A percentile compares a stretch with the other conserved stretches of the same genome.
These are phyloP conservation scores for Laticauda colubrina DNA, from an alignment of 2,113 vertebrate species.

Conservation along the genomic window DNA sequence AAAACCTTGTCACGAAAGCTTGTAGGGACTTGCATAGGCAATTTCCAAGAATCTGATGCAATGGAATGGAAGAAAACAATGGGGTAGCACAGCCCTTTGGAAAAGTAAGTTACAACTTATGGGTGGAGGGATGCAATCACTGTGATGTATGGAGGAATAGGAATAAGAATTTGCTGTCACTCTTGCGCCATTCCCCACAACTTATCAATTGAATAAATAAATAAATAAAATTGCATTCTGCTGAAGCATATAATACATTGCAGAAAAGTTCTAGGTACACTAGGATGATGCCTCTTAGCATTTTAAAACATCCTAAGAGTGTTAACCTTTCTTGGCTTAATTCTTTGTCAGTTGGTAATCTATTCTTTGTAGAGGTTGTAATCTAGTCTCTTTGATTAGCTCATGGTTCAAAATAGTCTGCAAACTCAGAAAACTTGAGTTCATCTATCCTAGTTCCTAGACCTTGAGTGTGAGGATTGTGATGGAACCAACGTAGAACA, in stretches of 20 bases:
- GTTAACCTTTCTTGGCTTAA: background rate
- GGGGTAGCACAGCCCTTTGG: background rate
- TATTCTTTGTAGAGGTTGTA: background rate
- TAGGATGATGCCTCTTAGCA: background rate
- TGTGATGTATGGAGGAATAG: background rate
- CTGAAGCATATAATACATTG: background rate
- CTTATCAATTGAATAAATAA: background rate
- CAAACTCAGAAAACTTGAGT: no score
- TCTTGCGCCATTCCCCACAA: background rate
- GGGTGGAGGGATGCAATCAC: background rate
- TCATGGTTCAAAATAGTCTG: no score
- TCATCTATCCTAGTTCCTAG: no score
- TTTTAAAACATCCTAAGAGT: background rate
- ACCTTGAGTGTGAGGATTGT: no score
- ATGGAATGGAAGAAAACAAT: no score
- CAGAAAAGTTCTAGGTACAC: background rate
- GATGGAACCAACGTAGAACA: no score
- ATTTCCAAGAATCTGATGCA: no score
- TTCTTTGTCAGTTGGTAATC: background rate
- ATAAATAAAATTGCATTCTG: background rate
- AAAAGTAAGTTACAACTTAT: background rate
- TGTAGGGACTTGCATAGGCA: no score
- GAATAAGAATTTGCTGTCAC: background rate
- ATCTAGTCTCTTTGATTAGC: background rate
- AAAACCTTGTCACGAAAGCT: no score